Conservation (phyloP, 2,888 invertebrate species). For the Abrostola tripartita region DNA sequence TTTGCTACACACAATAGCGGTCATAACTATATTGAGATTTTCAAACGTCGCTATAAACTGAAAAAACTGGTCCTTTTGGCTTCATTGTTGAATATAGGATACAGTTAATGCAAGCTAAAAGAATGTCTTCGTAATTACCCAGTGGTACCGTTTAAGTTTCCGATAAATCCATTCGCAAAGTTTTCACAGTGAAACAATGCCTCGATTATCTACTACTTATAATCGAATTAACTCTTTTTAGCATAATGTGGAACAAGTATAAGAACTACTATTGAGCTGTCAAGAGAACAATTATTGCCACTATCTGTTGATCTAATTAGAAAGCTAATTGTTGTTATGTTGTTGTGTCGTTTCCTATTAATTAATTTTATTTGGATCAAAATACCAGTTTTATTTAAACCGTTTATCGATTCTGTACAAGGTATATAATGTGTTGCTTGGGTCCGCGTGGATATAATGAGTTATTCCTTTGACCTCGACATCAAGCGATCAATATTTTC, state of each 20-base stretch:
- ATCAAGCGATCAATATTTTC: constrained; percentile 9
- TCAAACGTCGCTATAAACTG: no score
- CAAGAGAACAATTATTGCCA: constrained; percentile 29
- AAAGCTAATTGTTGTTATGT: constrained; percentile 30
- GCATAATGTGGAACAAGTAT: constrained; percentile 47
- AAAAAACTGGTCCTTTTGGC: neutral
- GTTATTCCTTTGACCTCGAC: no score
- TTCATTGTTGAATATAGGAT: neutral
- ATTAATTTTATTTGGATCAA: neutral
- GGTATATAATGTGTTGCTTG: no score
- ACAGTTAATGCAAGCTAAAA: constrained; percentile 3
- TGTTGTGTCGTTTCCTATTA: neutral
- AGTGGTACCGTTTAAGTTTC: constrained; percentile 24
- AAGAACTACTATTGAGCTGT: constrained; percentile 47
- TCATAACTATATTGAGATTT: no score
- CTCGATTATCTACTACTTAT: constrained; percentile 45
- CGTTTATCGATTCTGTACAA: no score
- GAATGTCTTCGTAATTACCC: constrained; percentile 6
- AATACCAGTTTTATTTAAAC: neutral
- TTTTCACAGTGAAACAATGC: constrained; percentile 51
- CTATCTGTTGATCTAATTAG: constrained; percentile 32
- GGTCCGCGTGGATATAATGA: no score
- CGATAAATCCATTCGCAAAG: constrained; percentile 21
- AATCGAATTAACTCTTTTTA: constrained; percentile 55
- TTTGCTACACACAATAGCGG: no score